These are phyloP conservation scores for Beris chalybata DNA, from an alignment of 2,888 invertebrate genomes.

Conservation along the genomic window DNA sequence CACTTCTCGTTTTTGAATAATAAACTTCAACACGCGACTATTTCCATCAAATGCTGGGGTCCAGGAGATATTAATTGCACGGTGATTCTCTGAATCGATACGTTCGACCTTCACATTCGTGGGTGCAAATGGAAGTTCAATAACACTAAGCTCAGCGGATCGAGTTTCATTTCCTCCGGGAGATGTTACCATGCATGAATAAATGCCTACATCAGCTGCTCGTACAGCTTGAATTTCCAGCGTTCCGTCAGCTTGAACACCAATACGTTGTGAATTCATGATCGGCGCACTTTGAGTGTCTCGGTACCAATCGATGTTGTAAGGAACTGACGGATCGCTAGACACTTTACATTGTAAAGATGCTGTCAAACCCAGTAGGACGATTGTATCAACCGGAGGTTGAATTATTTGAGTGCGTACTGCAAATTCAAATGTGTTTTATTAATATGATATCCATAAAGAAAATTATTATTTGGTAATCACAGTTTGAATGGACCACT, in stretches of 20 bases:
- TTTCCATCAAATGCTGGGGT: slow-evolving; percentile 97
- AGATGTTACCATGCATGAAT: slow-evolving; percentile 85
- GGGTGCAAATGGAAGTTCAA: slow-evolving; percentile 94
- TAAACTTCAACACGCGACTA: slow-evolving; percentile 89
- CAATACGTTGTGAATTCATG: slow-evolving; percentile 69
- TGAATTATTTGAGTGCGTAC: slow-evolving; percentile 92
- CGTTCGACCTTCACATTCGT: slow-evolving; percentile 78
- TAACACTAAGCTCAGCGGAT: slow-evolving; percentile 80
- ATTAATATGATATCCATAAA: too few relatives aligned
- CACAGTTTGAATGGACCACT: too few relatives aligned
- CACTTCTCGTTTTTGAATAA: slow-evolving; percentile 87
- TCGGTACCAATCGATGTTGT: slow-evolving; percentile 86
- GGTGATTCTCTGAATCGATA: slow-evolving; percentile 66
- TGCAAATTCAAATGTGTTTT: slow-evolving; percentile 48
- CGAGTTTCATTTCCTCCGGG: slow-evolving; percentile 92
- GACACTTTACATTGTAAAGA: slow-evolving; percentile 93
- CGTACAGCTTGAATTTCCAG: slow-evolving; percentile 85
- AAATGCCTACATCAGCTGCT: slow-evolving; percentile 91
- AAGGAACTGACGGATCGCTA: slow-evolving; percentile 85
- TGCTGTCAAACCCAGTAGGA: slow-evolving; percentile 89
- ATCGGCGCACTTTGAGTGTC: slow-evolving; percentile 71
- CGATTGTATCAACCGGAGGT: slow-evolving; percentile 89
- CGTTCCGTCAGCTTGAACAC: slow-evolving; percentile 78
- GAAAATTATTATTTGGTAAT: too few relatives aligned
- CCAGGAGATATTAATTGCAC: slow-evolving; percentile 91